A percentile compares a stretch with the other conserved stretches of the same genome.
Conservation (phyloP, 2,797 vertebrate species). For the Accipiter badius region DNA sequence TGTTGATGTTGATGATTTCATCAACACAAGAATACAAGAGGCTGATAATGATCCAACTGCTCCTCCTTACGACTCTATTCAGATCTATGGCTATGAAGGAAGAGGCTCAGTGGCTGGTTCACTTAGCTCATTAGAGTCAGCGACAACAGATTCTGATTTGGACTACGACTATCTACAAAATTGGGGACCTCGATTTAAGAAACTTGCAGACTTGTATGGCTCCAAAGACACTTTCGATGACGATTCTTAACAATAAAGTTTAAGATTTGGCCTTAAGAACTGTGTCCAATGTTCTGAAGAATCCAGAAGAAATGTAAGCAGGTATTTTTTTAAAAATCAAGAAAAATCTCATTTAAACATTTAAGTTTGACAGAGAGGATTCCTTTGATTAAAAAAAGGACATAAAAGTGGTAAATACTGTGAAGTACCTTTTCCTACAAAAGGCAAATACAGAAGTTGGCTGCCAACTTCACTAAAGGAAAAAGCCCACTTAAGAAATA, state of each 20-base stretch:
- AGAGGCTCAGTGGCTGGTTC: conserved; percentile 94
- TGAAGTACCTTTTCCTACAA: conserved; percentile 82
- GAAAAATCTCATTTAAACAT: conserved; percentile 76
- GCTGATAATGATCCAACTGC: conserved; percentile 94
- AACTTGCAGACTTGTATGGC: conserved; percentile 97
- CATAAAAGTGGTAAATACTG: conserved; percentile 90
- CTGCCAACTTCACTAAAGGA: conserved; percentile 68
- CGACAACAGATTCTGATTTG: conserved; percentile 97
- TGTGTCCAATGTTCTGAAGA: conserved; percentile 78
- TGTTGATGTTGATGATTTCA: conserved; percentile 96
- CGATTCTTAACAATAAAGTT: conserved; percentile 90
- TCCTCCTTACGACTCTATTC: conserved; percentile 97
- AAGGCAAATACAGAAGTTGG: conserved; percentile 79
- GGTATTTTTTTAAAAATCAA: conserved; percentile 83
- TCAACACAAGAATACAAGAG: conserved; percentile 91
- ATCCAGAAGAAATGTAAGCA: conserved; percentile 82
- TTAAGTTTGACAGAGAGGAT: conserved; percentile 75
- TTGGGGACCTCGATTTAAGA: conserved; percentile 98
- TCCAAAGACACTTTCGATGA: conserved; percentile 97
- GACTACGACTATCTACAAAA: conserved; percentile 99
- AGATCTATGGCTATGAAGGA: conserved; percentile 98
- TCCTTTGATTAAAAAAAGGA: conserved; percentile 76
- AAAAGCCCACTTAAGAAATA: conserved; percentile 71
- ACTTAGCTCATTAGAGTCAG: conserved; percentile 94
- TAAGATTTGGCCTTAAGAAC: conserved; percentile 85